phyloP scores from a whole-genome alignment of 2,888 invertebrate species.

The Ectemnius continuus region DNA sequence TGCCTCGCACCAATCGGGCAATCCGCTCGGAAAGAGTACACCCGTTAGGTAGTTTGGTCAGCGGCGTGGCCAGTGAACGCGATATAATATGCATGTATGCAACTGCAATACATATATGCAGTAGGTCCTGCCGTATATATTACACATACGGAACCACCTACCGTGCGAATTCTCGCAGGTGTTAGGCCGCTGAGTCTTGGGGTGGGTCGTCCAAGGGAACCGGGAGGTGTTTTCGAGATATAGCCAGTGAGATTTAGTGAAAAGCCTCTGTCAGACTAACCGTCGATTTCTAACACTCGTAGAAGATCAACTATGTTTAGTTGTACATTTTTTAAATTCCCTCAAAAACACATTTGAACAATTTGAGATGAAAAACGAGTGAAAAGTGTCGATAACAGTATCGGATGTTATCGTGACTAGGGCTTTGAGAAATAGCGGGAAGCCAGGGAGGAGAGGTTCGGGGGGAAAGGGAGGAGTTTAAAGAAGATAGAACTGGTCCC shows the following conservation, averaged over 20 bases:
- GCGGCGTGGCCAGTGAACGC: conserved; percentile 27
- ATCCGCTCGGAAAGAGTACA: background rate
- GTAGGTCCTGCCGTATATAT: conserved; percentile 41
- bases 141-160: conserved; percentile 55
- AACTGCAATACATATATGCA: conserved; percentile 59
- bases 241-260: no score
- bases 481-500: no score
- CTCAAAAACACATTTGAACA: no score
- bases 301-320: no score
- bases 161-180: conserved; percentile 66
- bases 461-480: no score
- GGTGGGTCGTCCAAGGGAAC: conserved; percentile 17
- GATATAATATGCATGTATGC: conserved; percentile 59
- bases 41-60: conserved; percentile 20
- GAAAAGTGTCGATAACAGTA: background rate
- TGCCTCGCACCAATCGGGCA: background rate
- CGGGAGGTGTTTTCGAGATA: background rate
- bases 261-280: no score
- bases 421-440: conserved; percentile 46
- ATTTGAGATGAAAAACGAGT: no score
- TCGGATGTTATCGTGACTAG: conserved; percentile 57
- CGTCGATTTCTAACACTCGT: no score
- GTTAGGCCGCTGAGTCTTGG: conserved; percentile 35
- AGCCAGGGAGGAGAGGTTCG: conserved; percentile 33
- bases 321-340: no score